Evolutionary conservation across 2,797 vertebrate species (phyloP), one percentile per base, ranked within the genome.

Genomic region (Urosaurus nigricauda): DNA sequence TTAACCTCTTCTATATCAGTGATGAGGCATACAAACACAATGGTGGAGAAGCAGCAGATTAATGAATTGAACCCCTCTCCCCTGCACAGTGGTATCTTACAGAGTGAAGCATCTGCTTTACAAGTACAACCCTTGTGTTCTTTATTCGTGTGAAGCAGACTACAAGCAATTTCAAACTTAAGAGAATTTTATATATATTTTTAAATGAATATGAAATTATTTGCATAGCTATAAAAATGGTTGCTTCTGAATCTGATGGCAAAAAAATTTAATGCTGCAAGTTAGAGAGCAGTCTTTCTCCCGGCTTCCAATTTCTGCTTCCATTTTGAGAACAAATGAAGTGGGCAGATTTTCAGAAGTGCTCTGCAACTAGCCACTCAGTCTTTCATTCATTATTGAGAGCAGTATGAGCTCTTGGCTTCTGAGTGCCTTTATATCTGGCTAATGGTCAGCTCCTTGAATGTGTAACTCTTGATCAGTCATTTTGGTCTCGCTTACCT

Each of bases 401-500:
- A 81, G 53, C 56, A 29, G 37, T n/a, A 32, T 53, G 78, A n/a
- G 11, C 12, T 21, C 17, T 85, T 74, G 63, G 37, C 51, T 79
- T 70, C 32, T 73, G 53, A 70, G 80, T 73, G 40, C 16, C 32
- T 58, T 74, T 75, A 40, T 53, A 53, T 58, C 68, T 81, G 19
- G 58, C 70, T 43, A 87, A 24, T 84, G 77, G 43, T 85, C 83
- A 85, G 35, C 79, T 81, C 71, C 65, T 40, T 58, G 32, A 70
- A 80, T 51, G 40, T 19, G 73, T 32, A 83, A 68, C n/a, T 71
- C 75, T 84, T 84, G 37, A 14, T 73, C 35, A 40, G 2, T 56
- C 71, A 3, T 71, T 71, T 84, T 47, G 87, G 85, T 93, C 84
- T 90, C 63, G 79, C 16, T 86, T 89, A 77, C 65, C 26, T 79